These are phyloP conservation scores for Dorcus parallelipipedus DNA, from an alignment of 2,888 invertebrate genomes.

Conservation along the genomic window DNA sequence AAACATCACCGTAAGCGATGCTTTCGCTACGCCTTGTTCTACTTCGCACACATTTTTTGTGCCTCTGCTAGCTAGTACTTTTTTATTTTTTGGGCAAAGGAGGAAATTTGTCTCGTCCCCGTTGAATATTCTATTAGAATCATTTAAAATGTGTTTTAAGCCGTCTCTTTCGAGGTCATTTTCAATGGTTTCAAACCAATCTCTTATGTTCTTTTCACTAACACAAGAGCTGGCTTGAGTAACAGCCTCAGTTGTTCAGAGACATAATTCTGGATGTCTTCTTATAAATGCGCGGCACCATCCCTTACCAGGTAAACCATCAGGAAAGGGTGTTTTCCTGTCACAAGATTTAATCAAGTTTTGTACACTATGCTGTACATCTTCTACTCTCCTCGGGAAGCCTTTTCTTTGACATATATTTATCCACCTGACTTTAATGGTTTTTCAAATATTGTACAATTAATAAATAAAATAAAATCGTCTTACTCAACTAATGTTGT, in stretches of 20 bases:
- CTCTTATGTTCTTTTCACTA: conserved; percentile 10
- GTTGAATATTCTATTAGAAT: conserved; percentile 5
- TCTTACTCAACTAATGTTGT: background rate
- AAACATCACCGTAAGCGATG: no score
- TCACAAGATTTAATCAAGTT: conserved; percentile 4
- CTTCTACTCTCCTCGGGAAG: conserved; percentile 8
- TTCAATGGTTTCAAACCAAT: conserved; percentile 10
- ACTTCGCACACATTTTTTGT: no score
- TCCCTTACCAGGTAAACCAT: conserved; percentile 13
- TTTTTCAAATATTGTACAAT: background rate
- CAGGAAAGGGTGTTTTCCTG: conserved; percentile 12
- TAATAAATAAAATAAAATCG: background rate
- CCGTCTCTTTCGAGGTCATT: conserved; percentile 1
- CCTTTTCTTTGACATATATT: conserved; percentile 6
- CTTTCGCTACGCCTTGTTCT: no score
- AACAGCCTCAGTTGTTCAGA: conserved; percentile 5
- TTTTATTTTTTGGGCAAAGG: background rate
- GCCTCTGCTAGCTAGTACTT: no score
- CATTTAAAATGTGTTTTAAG: conserved; percentile 9
- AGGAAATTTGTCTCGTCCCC: conserved; percentile 8
- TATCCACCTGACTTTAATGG: conserved; percentile 3
- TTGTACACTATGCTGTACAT: conserved; percentile 9
- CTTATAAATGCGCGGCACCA: conserved; percentile 15
- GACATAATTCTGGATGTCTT: conserved; percentile 1
- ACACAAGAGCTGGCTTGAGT: background rate